A percentile compares a stretch with the other conserved stretches of the same genome.
Conservation (phyloP, 2,113 vertebrate species). For the Genyomyrus donnyi region DNA sequence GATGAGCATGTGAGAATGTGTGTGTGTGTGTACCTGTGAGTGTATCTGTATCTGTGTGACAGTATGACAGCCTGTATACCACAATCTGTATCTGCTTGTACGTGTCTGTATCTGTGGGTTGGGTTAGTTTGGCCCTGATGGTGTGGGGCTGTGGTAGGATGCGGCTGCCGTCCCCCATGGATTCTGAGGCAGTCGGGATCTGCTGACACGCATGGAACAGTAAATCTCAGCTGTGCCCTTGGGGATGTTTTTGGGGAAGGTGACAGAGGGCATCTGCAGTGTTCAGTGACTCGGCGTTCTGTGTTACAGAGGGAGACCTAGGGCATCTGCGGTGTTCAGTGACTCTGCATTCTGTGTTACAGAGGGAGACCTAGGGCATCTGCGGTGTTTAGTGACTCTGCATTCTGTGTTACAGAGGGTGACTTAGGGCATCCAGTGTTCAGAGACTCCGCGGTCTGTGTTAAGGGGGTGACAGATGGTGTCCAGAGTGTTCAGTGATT, state of each 20-base stretch:
- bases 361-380: too few relatives aligned
- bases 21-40: not conserved
- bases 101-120: not conserved
- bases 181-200: not conserved
- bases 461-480: not conserved
- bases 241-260: not conserved
- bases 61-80: constrained; percentile 9
- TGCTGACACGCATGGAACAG: not conserved
- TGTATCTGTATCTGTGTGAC: not conserved
- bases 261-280: not conserved
- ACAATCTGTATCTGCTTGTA: too few relatives aligned
- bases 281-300: not conserved
- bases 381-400: not conserved
- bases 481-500: not conserved
- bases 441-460: not conserved
- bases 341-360: not conserved
- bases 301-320: not conserved
- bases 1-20: not conserved
- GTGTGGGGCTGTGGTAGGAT: not conserved
- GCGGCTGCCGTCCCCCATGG: not conserved
- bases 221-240: not conserved
- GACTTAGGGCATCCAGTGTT: too few relatives aligned
- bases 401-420: not conserved
- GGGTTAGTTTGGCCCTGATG: not conserved
- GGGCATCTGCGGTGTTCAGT: not conserved